Evolutionary conservation across 2,888 invertebrate species (phyloP), one percentile per base, ranked within the genome.

Genomic region (Pediacus dermestoides): DNA sequence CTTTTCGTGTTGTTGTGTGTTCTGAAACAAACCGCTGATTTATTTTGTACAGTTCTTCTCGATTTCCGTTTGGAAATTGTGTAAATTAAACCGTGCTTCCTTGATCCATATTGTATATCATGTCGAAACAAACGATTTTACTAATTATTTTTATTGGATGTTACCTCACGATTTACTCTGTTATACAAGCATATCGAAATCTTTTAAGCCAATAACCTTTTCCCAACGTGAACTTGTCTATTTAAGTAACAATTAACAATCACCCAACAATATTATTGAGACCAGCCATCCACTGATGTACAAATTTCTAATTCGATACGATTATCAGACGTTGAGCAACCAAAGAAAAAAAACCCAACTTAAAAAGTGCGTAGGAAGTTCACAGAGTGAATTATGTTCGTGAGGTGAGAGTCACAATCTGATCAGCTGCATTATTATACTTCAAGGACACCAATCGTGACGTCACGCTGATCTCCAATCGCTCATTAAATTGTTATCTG

Each of bases 401-500:
- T 53, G 51, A 51, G 44, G 41, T 37, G 44, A 52, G 49, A 49
- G 46, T 47, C 48, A 53, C 46, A 44, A 55, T 55, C 48, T 48
- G 53, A 55, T 55, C 53, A 51, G 48, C 44, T 50, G 44, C 45
- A 52, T 51, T 54, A 35, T 52, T 53, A 44, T 46, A 36, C 33
- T 50, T 36, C 52, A 60, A 60, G 58, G 57, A 44, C 51, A 53
- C 42, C 44, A 46, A n/a, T 48, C 54, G 52, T 60, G 55, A 58
- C 57, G 58, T 58, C 57, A 57, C 55, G 57, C 52, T 43, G 48
- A 53, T 55, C 46, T 45, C 51, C 45, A 39, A 40, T 42, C 41
- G 31, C 39, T 46, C 39, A 44, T 47, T 48, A 46, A 52, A 58
- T 57, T 53, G 59, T 58, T 57, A 59, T 57, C 53, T 52, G 55